phyloP scores from a whole-genome alignment of 37 sponge, comb jelly and placozoan genomes.

The Eunapius fragilis region DNA sequence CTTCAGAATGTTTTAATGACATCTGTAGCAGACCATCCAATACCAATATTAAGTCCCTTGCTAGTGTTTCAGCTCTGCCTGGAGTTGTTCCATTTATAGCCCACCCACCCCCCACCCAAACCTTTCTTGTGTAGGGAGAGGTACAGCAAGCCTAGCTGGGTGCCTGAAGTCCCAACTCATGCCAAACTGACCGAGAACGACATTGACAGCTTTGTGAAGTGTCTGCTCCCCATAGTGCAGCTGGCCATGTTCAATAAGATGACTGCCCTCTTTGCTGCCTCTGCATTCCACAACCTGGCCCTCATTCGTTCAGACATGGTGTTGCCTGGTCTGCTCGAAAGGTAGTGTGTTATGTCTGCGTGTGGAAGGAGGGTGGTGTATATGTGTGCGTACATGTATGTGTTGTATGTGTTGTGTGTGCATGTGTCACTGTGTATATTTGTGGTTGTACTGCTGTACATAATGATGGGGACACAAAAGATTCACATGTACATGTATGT shows the following conservation, averaged over 20 bases:
- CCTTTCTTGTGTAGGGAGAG: conserved; percentile 75
- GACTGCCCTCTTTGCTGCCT: conserved; percentile 45
- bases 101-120: no score
- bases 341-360: neutral
- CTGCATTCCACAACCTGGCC: conserved; percentile 63
- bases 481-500: no score
- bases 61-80: no score
- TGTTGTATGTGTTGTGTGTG: neutral
- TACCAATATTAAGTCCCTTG: no score
- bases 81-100: no score
- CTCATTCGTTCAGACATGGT: conserved; percentile 76
- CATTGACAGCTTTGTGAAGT: conserved; percentile 82
- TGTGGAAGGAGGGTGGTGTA: neutral
- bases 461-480: no score
- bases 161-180: conserved; percentile 45
- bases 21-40: no score
- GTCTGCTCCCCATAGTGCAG: conserved; percentile 67
- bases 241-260: conserved; percentile 84
- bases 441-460: neutral
- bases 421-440: no score
- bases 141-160: conserved; percentile 58
- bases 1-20: no score
- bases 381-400: neutral
- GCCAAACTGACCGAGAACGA: conserved; percentile 77
- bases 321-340: conserved; percentile 71